Evolutionary conservation across 2,113 vertebrate species (phyloP), one percentile per base, ranked within the genome.

Genomic region (Willisornis vidua): DNA sequence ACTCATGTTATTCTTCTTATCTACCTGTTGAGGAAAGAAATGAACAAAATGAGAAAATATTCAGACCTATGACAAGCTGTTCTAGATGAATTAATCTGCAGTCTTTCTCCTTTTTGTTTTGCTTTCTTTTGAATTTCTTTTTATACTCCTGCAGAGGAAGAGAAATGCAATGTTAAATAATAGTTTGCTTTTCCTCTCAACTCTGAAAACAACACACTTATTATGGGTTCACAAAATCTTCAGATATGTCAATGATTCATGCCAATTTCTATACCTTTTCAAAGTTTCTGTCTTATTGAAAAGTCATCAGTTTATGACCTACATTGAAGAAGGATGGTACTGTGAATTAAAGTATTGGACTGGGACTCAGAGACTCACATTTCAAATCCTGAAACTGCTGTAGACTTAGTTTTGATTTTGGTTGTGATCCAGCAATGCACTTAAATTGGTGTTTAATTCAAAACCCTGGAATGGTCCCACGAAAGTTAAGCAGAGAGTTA

Each of bases 391-490:
- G 77, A 48, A 86, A 87, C 61, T 72, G 46, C 48, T 81, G 6
- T 23, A 84, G 68, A 81, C 73, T 84, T 84, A 81, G 39, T 93
- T 88, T 84, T 89, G 72, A 94, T 92, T 92, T 86, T 96, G 73
- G 73, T 94, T 90, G 55, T 46, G 73, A 85, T 88, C 87, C 90
- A 96, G 82, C 68, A 86, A 90, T 74, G 75, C 87, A 93, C 91
- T 90, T 95, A 96, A 70, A 85, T 39, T 3, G 6, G 59, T 86
- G 59, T 82, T 96, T 94, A 94, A 96, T 94, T 95, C 89, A 91
- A 96, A 95, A 89, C 58, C 35, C 63, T 79, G 58, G 49, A 95
- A 62, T 52, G 48, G 82, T 88, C 78, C 59, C 51, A 52, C 67
- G 72, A 77, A 95, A 93, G 71, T 74, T 90, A 93, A 85, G 81